These are phyloP conservation scores for Vireo altiloquus DNA, from an alignment of 2,113 vertebrate genomes.

Conservation along the genomic window DNA sequence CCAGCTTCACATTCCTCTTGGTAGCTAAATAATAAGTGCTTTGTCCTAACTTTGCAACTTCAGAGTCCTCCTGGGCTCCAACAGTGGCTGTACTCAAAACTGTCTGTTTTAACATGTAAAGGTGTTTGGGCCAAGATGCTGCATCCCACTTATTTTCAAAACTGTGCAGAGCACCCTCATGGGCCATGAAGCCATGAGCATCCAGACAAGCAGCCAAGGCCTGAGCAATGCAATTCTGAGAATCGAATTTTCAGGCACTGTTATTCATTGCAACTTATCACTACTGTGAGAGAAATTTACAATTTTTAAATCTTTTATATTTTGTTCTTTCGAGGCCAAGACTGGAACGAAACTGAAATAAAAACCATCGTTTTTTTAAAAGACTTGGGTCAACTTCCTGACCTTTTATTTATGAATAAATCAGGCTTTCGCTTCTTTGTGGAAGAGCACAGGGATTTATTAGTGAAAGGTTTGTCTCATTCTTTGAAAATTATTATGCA, in stretches of 20 bases:
- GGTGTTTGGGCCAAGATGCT: background rate
- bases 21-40: background rate
- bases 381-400: background rate
- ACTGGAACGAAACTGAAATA: background rate
- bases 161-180: background rate
- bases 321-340: background rate
- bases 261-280: background rate
- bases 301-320: background rate
- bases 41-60: background rate
- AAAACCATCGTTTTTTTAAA: background rate
- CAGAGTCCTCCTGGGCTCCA: background rate
- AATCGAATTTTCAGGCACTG: background rate
- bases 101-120: background rate
- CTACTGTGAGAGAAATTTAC: background rate
- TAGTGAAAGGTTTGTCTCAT: background rate
- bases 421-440: background rate
- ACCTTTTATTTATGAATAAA: background rate
- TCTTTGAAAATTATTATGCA: background rate
- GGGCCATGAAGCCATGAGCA: background rate
- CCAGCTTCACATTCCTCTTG: background rate
- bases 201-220: background rate
- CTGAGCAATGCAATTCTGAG: background rate
- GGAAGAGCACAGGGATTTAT: background rate
- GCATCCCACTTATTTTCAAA: background rate
- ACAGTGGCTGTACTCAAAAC: background rate